Evolutionary conservation across 2,888 invertebrate species (phyloP).

Genomic region (Alloplasta piceator): DNA sequence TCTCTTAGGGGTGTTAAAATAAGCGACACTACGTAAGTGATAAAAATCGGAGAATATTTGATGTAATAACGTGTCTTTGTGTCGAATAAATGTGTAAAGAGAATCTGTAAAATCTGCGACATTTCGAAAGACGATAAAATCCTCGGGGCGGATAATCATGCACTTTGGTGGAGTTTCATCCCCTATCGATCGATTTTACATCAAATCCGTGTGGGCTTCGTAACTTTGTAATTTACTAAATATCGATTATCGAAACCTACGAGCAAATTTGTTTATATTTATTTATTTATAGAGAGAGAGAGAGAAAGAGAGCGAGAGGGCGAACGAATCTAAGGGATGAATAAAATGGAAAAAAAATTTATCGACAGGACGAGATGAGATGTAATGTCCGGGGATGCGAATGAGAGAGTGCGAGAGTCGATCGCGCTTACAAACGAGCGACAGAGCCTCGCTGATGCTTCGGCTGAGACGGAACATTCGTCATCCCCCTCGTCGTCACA

Average conservation of each 20-base stretch:
- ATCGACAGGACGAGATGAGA: slow-evolving; percentile 62
- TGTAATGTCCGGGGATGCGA: slow-evolving; percentile 54
- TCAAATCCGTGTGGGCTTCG: neutral
- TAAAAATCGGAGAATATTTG: slow-evolving; percentile 14
- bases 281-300: slow-evolving; percentile 19
- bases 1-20: too few species aligned
- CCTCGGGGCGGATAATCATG: slow-evolving; percentile 47
- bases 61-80: neutral
- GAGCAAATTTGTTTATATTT: slow-evolving; percentile 1
- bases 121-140: slow-evolving; percentile 41
- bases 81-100: slow-evolving; percentile 51
- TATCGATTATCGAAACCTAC: too few species aligned
- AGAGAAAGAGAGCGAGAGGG: too few species aligned
- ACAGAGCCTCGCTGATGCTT: slow-evolving; percentile 80
- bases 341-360: slow-evolving; percentile 37
- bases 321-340: slow-evolving; percentile 17
- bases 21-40: slow-evolving; percentile 8
- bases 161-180: slow-evolving; percentile 50
- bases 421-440: slow-evolving; percentile 79
- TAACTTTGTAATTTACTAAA: too few species aligned
- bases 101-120: neutral
- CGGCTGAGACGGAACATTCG: slow-evolving; percentile 79
- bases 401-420: slow-evolving; percentile 63
- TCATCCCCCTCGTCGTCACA: slow-evolving; percentile 76
- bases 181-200: slow-evolving; percentile 54